Evolutionary conservation across 1,140 invertebrate species (phyloP).

Genomic region (Schlechtendalia chinensis): DNA sequence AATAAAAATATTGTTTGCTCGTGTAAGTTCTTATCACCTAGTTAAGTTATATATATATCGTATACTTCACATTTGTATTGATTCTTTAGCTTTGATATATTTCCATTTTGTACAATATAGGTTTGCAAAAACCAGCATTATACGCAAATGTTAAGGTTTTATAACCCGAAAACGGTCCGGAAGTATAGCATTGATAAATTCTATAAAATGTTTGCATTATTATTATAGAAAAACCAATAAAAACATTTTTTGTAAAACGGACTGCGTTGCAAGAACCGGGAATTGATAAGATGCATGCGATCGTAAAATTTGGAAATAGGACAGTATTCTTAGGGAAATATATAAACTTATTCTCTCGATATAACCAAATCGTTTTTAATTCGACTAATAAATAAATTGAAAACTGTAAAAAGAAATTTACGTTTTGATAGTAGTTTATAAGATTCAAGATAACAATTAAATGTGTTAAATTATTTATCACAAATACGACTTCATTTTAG

Average conservation of each 20-base stretch:
- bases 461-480: no score
- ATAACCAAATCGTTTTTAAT: slow-evolving; percentile 1
- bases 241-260: slow-evolving; percentile 13
- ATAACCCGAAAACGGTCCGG: background rate
- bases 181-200: background rate
- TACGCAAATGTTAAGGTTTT: background rate
- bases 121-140: background rate
- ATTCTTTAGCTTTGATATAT: background rate
- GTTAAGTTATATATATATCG: background rate
- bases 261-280: background rate
- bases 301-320: background rate
- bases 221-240: slow-evolving; percentile 11
- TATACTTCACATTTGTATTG: background rate
- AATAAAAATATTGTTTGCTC: background rate
- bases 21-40: background rate
- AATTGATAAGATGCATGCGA: background rate
- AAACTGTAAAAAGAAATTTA: no score
- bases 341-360: background rate
- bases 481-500: no score
- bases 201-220: background rate
- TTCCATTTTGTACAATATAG: background rate
- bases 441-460: no score
- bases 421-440: no score
- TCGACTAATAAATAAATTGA: no score
- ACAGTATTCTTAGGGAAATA: no score